A percentile compares a stretch with the other conserved stretches of the same genome.
Evolutionary conservation across 2,888 invertebrate genomes (phyloP).

Genomic region (Patella depressa): DNA sequence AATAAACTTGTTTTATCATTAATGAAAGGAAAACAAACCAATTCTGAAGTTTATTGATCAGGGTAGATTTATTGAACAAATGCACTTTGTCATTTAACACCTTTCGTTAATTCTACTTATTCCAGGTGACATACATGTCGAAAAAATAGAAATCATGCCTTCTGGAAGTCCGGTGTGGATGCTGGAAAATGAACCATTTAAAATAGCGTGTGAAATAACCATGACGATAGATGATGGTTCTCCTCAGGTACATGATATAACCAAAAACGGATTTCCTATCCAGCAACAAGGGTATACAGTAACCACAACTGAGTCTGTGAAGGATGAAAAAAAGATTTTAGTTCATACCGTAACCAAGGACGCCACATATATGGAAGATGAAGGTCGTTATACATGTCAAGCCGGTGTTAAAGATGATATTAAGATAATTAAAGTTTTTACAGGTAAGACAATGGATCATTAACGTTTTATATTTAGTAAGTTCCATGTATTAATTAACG

Average conservation of each 20-base stretch:
- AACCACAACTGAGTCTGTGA: neutral
- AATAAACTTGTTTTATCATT: too few relatives aligned
- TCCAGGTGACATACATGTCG: neutral
- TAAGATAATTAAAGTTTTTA: slow-evolving; percentile 4
- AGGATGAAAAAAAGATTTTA: neutral
- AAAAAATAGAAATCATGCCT: neutral
- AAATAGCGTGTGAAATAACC: slow-evolving; percentile 5
- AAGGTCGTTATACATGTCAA: neutral
- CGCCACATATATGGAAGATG: neutral
- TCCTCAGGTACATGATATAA: neutral
- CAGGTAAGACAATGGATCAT: neutral
- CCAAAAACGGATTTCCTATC: neutral
- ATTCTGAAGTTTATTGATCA: too few relatives aligned
- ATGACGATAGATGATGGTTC: neutral
- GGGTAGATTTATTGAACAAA: too few relatives aligned
- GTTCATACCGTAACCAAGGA: slow-evolving; percentile 1
- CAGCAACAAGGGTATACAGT: slow-evolving; percentile 1
- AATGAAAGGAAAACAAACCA: too few relatives aligned
- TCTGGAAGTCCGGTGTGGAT: slow-evolving; percentile 1
- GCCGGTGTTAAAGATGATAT: neutral
- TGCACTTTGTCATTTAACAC: too few relatives aligned
- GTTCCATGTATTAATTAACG: too few relatives aligned
- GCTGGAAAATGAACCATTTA: slow-evolving; percentile 1
- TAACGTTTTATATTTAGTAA: too few relatives aligned
- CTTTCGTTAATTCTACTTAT: neutral